Percentiles rank a stretch among this genome's conserved stretches.
These are phyloP conservation scores for Peromyscus californicus DNA, from an alignment of 2,113 vertebrate species.

Conservation along the genomic window DNA sequence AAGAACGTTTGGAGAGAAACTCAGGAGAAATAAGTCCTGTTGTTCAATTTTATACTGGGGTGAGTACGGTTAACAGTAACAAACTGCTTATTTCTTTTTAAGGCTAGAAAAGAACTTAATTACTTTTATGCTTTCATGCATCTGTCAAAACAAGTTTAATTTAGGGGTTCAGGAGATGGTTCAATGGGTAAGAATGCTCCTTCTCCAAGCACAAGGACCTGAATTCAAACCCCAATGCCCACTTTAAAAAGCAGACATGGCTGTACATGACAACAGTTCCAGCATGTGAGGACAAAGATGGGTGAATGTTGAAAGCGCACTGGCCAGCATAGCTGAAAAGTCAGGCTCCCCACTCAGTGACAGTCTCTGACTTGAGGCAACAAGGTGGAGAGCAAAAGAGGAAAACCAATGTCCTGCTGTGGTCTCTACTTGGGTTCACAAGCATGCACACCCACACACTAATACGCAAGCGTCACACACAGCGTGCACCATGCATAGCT, in stretches of 20 bases:
- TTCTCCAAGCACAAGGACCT: neutral
- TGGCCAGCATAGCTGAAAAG: neutral
- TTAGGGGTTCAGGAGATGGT: neutral
- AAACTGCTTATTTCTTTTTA: neutral
- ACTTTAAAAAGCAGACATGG: neutral
- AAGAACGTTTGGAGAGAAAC: neutral
- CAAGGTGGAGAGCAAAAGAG: neutral
- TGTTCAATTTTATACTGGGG: neutral
- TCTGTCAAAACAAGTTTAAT: neutral
- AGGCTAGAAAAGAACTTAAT: neutral
- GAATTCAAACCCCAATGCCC: neutral
- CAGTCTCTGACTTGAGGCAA: neutral
- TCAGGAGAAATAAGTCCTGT: neutral
- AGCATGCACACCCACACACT: neutral
- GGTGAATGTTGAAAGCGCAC: neutral
- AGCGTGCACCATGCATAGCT: neutral
- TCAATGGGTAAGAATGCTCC: neutral
- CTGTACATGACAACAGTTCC: neutral
- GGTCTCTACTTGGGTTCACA: neutral
- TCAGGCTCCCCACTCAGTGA: neutral
- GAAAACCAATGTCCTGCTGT: neutral
- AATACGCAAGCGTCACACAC: neutral
- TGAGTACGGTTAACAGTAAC: neutral
- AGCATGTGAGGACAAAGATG: neutral
- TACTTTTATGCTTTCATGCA: neutral